phyloP scores from a whole-genome alignment of 2,888 invertebrate species.

The Dinocampus coccinellae region DNA sequence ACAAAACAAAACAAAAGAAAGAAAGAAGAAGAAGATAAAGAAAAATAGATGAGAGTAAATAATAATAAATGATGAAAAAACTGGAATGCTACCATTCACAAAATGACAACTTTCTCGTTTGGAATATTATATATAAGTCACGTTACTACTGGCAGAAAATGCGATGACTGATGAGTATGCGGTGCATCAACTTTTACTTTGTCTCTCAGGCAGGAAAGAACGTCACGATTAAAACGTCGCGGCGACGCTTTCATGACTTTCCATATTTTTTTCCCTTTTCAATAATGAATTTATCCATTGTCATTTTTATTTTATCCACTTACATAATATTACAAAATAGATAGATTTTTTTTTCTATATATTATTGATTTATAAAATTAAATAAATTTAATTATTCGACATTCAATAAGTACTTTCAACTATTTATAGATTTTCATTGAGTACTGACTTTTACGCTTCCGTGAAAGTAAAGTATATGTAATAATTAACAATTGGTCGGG shows the following conservation, averaged over 20 bases:
- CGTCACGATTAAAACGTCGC: slow-evolving; percentile 14
- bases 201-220: slow-evolving; percentile 7
- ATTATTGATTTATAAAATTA: neutral
- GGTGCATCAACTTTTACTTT: slow-evolving; percentile 33
- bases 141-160: slow-evolving; percentile 40
- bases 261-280: slow-evolving; percentile 1
- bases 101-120: slow-evolving; percentile 53
- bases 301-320: slow-evolving; percentile 1
- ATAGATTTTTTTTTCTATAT: too few relatives aligned
- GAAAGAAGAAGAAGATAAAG: too few relatives aligned
- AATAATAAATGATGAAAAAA: neutral
- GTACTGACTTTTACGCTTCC: slow-evolving; percentile 7
- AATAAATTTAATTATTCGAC: neutral
- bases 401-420: neutral
- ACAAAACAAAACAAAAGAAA: too few relatives aligned
- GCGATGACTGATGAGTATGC: slow-evolving; percentile 26
- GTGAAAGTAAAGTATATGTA: neutral
- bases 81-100: slow-evolving; percentile 15
- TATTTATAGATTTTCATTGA: neutral
- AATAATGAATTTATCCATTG: neutral
- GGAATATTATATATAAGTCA: slow-evolving; percentile 44
- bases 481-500: neutral
- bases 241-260: slow-evolving; percentile 26
- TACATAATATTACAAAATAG: neutral
- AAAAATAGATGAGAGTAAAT: neutral